Evolutionary conservation across 2,113 vertebrate species (phyloP).

Genomic region (Psittacus erithacus): DNA sequence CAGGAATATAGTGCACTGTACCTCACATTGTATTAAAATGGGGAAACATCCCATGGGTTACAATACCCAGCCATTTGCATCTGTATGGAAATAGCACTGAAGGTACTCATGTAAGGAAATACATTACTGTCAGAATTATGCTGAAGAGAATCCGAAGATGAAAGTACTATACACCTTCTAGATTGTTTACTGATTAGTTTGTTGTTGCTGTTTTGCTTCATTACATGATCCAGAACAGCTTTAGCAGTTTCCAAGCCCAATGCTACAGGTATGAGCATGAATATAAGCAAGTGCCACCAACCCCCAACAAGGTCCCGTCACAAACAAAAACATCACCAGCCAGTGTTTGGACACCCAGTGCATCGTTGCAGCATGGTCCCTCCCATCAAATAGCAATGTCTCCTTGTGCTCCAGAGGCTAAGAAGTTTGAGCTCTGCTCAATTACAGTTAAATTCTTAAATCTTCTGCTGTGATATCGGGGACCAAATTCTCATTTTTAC

Average conservation of each 20-base stretch:
- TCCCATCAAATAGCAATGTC: background rate
- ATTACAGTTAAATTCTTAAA: background rate
- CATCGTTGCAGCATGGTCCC: background rate
- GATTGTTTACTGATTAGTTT: background rate
- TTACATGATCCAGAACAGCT: accelerated
- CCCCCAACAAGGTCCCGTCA: background rate
- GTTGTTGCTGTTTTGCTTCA: background rate
- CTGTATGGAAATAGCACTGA: background rate
- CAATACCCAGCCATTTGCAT: background rate
- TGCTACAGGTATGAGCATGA: background rate
- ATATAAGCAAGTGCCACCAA: accelerated
- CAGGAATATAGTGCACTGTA: background rate
- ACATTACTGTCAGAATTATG: slow-evolving; percentile 49
- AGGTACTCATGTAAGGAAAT: background rate
- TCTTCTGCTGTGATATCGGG: background rate
- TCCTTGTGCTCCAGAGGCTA: background rate
- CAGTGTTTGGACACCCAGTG: background rate
- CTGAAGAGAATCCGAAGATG: background rate
- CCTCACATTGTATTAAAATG: background rate
- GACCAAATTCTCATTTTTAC: background rate
- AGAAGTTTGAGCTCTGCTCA: background rate
- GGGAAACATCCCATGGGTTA: background rate
- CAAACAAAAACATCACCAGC: background rate
- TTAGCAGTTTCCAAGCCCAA: background rate
- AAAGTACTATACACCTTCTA: background rate